Conservation (phyloP, 2,888 invertebrate species). For the Mesorhabditis belari region DNA sequence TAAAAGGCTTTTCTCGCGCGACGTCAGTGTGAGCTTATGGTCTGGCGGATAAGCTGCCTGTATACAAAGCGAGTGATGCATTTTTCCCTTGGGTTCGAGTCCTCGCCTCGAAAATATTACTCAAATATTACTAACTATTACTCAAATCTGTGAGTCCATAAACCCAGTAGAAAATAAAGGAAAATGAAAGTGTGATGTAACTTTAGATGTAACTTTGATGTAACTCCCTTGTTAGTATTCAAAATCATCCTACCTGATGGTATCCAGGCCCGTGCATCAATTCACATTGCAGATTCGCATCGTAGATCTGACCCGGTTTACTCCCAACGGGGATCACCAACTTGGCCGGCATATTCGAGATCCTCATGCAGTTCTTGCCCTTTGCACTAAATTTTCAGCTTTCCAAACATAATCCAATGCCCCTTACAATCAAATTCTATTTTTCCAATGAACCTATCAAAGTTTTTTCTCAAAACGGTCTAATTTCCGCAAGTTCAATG, state of each 20-base stretch:
- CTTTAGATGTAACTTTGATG: too few species aligned
- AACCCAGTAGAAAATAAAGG: too few species aligned
- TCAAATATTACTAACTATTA: too few species aligned
- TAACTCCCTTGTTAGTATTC: too few species aligned
- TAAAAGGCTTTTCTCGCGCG: too few species aligned
- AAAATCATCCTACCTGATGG: conserved; percentile 45
- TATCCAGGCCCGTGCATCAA: conserved; percentile 53
- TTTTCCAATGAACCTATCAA: background rate
- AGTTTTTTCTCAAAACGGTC: background rate
- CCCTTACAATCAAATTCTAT: conserved; percentile 1
- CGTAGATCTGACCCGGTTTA: conserved; percentile 51
- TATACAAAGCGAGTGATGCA: too few species aligned
- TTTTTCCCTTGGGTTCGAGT: too few species aligned
- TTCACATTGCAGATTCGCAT: conserved; percentile 51
- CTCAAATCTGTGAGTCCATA: too few species aligned
- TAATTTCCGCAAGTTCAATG: conserved; percentile 1
- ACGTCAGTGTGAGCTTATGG: too few species aligned
- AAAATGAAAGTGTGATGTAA: too few species aligned
- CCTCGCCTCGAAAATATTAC: too few species aligned
- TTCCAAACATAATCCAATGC: background rate
- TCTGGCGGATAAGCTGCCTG: too few species aligned
- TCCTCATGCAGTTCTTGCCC: conserved; percentile 47
- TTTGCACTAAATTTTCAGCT: conserved; percentile 27
- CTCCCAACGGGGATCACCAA: conserved; percentile 31
- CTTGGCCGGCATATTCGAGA: conserved; percentile 39